Conservation (phyloP, 2,113 vertebrate genomes). For the Serilophus lunatus region DNA sequence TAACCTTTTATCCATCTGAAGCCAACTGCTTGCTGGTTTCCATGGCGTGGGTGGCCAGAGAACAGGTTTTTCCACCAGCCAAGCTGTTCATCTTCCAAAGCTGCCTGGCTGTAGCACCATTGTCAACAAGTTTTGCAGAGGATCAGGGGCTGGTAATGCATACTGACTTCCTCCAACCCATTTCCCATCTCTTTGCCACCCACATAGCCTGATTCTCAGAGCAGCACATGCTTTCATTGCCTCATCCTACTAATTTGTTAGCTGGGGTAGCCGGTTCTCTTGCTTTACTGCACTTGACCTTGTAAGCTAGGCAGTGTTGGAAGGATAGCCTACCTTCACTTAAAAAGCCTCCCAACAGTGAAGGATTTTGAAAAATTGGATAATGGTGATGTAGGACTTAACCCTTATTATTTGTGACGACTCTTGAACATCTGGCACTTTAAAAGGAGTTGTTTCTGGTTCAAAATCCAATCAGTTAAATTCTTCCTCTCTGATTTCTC, state of each 20-base stretch:
- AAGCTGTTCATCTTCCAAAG: constrained; percentile 38
- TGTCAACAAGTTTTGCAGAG: constrained; percentile 56
- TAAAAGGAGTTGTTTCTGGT: constrained; percentile 9
- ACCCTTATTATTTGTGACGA: constrained; percentile 35
- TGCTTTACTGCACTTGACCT: not conserved
- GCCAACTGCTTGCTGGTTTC: constrained; percentile 47
- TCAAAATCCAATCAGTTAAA: constrained; percentile 38
- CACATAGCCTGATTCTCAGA: constrained; percentile 12
- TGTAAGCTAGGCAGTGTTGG: not conserved
- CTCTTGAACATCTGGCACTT: constrained; percentile 53
- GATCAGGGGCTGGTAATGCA: constrained; percentile 36
- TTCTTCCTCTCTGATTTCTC: constrained; percentile 24
- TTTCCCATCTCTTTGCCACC: constrained; percentile 52
- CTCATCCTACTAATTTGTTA: constrained; percentile 17
- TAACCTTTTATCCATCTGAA: constrained; percentile 4
- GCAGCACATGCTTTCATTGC: constrained; percentile 8
- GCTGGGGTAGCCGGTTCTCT: not conserved
- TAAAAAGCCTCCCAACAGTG: not conserved
- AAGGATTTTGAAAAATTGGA: not conserved
- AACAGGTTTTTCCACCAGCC: constrained; percentile 39
- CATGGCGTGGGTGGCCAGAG: not conserved
- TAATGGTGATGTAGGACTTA: constrained; percentile 6
- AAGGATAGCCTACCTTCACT: not conserved
- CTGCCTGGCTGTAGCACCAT: constrained; percentile 17
- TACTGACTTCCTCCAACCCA: constrained; percentile 12